Evolutionary conservation across 2,113 vertebrate species (phyloP).

Genomic region (Verasper variegatus): DNA sequence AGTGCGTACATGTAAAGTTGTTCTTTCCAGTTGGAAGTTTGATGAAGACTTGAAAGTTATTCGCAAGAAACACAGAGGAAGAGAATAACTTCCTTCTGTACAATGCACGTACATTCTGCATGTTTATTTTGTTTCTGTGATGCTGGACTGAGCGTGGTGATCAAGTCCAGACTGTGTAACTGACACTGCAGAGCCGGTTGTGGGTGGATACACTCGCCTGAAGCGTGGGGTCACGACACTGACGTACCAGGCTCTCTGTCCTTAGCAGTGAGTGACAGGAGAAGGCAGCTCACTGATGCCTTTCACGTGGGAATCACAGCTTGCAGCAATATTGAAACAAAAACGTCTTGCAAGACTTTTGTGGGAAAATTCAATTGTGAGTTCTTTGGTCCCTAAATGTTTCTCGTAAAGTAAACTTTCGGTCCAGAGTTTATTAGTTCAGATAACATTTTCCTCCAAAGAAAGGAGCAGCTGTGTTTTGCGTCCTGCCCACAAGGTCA

Average conservation of each 20-base stretch:
- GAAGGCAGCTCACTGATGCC: slow-evolving; percentile 88
- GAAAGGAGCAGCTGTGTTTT: slow-evolving; percentile 85
- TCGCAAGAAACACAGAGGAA: slow-evolving; percentile 2
- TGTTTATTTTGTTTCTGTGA: slow-evolving; percentile 44
- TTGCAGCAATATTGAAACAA: slow-evolving; percentile 87
- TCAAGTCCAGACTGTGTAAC: slow-evolving; percentile 91
- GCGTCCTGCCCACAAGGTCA: slow-evolving; percentile 76
- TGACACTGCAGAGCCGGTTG: slow-evolving; percentile 85
- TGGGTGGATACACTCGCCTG: slow-evolving; percentile 89
- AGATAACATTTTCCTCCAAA: slow-evolving; percentile 82
- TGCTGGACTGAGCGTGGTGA: slow-evolving; percentile 68
- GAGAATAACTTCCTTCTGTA: slow-evolving; percentile 31
- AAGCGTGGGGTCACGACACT: slow-evolving; percentile 88
- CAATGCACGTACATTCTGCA: slow-evolving; percentile 21
- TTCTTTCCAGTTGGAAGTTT: neutral
- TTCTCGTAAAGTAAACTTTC: slow-evolving; percentile 82
- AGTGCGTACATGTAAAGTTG: neutral
- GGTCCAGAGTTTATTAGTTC: slow-evolving; percentile 86
- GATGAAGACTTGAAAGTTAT: slow-evolving; percentile 4
- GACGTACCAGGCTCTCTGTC: slow-evolving; percentile 86
- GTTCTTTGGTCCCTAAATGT: slow-evolving; percentile 81
- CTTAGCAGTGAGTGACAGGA: slow-evolving; percentile 91
- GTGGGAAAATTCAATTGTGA: slow-evolving; percentile 91
- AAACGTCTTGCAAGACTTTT: slow-evolving; percentile 83
- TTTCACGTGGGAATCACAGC: slow-evolving; percentile 97